These are phyloP conservation scores for Platanista minor DNA, from an alignment of 2,113 vertebrate genomes.

Conservation along the genomic window DNA sequence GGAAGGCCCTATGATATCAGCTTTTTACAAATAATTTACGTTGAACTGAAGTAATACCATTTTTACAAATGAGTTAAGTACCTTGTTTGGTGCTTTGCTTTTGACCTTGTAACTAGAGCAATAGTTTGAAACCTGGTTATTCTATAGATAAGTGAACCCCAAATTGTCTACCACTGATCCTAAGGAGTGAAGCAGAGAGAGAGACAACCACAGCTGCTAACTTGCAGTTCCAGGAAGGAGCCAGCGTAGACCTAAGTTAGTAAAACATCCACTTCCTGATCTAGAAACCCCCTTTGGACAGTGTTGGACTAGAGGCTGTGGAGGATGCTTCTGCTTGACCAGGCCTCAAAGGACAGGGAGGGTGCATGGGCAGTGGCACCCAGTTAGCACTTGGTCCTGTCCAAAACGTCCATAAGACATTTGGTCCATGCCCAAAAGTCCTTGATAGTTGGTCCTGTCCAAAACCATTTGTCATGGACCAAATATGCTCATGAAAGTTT, in stretches of 20 bases:
- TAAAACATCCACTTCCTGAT: neutral
- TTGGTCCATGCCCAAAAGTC: neutral
- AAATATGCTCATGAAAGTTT: neutral
- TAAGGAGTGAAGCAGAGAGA: neutral
- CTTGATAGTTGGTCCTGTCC: neutral
- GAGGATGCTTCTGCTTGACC: neutral
- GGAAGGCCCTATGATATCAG: neutral
- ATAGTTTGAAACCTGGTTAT: neutral
- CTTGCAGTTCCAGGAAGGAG: too few relatives aligned
- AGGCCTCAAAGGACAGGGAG: neutral
- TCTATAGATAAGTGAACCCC: neutral
- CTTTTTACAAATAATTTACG: neutral
- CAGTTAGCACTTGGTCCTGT: neutral
- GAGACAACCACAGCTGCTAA: neutral
- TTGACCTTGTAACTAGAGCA: neutral
- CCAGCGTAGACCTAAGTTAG: neutral
- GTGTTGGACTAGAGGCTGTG: neutral
- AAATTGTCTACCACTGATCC: accelerated
- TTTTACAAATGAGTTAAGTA: neutral
- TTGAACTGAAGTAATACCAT: neutral
- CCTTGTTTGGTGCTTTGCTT: neutral
- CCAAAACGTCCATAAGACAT: neutral
- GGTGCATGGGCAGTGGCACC: neutral
- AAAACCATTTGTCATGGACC: neutral
- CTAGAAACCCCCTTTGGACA: neutral